Conservation (phyloP, 1,140 invertebrate species). For the Theocolax elegans region DNA sequence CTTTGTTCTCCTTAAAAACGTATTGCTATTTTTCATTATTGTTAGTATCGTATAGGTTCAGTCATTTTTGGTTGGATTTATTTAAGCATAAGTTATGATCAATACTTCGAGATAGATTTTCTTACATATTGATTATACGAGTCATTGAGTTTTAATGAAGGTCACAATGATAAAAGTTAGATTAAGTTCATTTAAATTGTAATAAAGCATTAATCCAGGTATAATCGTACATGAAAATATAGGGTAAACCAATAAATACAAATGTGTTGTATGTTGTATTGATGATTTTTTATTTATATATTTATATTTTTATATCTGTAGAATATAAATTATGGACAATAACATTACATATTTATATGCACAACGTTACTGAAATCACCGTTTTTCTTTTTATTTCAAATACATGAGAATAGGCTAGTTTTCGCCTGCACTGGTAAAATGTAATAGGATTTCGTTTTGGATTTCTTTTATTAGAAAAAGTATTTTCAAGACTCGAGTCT, state of each 20-base stretch:
- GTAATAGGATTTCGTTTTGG: conserved; percentile 16
- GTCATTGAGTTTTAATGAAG: too few relatives aligned
- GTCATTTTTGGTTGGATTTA: too few relatives aligned
- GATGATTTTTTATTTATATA: conserved; percentile 40
- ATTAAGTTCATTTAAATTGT: too few relatives aligned
- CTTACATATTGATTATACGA: too few relatives aligned
- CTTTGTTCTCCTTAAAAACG: too few relatives aligned
- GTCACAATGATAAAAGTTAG: too few relatives aligned
- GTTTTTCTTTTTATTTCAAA: conserved; percentile 40
- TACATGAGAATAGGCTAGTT: conserved; percentile 3
- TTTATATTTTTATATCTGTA: conserved; percentile 45
- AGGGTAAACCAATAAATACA: conserved; percentile 23
- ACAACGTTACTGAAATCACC: conserved; percentile 48
- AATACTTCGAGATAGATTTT: too few relatives aligned
- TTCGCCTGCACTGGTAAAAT: conserved; percentile 43
- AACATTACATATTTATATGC: conserved; percentile 52
- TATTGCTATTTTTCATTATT: too few relatives aligned
- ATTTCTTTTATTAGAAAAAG: conserved; percentile 31
- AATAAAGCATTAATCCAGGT: too few relatives aligned
- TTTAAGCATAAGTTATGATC: too few relatives aligned
- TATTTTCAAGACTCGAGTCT: conserved; percentile 15
- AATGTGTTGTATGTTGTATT: conserved; percentile 26
- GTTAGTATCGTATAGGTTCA: too few relatives aligned
- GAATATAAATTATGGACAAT: conserved; percentile 57
- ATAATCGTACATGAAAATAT: too few relatives aligned